Percentiles rank a stretch among this genome's conserved stretches.
These are phyloP conservation scores for Axea sp. DNA, from an alignment of 2,888 invertebrate species.

Conservation along the genomic window DNA sequence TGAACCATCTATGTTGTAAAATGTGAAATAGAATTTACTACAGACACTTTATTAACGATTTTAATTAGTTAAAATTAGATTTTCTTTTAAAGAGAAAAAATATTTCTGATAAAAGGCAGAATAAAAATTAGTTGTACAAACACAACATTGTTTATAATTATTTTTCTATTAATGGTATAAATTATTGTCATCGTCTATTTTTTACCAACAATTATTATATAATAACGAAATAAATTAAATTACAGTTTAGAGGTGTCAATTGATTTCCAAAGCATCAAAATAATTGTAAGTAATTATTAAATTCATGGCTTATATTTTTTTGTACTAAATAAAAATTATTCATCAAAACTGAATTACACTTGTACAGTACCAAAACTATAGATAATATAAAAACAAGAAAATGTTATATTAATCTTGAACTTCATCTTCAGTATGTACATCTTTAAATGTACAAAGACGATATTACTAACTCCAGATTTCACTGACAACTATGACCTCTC, in stretches of 20 bases:
- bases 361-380: too few species aligned
- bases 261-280: neutral
- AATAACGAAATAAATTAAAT: constrained; percentile 62
- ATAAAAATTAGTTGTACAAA: constrained; percentile 60
- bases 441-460: too few species aligned
- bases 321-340: too few species aligned
- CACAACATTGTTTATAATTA: constrained; percentile 65
- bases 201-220: constrained; percentile 67
- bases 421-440: too few species aligned
- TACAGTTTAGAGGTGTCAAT: constrained; percentile 52
- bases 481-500: constrained; percentile 81
- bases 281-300: too few species aligned
- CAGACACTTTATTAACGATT: too few species aligned
- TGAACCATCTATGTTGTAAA: neutral
- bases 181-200: constrained; percentile 67
- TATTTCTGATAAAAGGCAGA: constrained; percentile 64
- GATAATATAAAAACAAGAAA: too few species aligned
- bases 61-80: too few species aligned
- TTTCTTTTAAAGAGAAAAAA: constrained; percentile 65
- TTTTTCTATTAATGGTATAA: constrained; percentile 67
- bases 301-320: too few species aligned
- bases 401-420: too few species aligned
- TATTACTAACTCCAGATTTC: constrained; percentile 78
- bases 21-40: too few species aligned
- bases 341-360: too few species aligned